Evolutionary conservation across 2,797 vertebrate genomes (phyloP), one percentile per base, ranked within the genome.

Genomic region (Bucorvus abyssinicus): DNA sequence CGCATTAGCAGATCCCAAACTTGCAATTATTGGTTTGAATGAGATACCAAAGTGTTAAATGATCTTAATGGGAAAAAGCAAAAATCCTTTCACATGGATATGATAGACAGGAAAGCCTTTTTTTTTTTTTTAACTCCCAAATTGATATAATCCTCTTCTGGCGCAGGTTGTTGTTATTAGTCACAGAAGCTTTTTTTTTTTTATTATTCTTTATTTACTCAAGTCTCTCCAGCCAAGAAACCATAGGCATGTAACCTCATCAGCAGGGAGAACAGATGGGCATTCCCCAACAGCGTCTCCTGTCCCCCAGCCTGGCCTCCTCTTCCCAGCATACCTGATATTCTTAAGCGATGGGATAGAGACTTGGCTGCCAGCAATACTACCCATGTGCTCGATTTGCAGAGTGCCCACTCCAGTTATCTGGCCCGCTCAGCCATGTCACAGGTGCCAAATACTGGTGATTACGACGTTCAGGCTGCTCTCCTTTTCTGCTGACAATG

Each of bases 231-330:
- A 56, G 94, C 71, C 92, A 93, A 92, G 73, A 94, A 96, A 87
- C 80, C 56, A 49, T 38, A 93, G 87, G 83, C 63, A 53, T 9
- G n/a, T 83, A 96, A 91, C 90, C 60, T 90, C 70, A 91, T 77
- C 74, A 82, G 82, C 50, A 93, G n/a, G 52, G 53, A 89, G 50
- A 96, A 47, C 70, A 95, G 87, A 97, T 88, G 91, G 92, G 63
- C 71, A 60, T 89, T 94, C 84, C 83, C 78, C 87, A 87, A 83
- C 56, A 81, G 75, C 59, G 40, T 55, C 89, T 89, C 85, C 88
- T 89, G 79, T 64, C 22, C 23, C 22, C 7, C 7, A 42, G 52
- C 45, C 69, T 8, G 15, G 53, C 64, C 82, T 91, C 79, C 87
- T 86, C 73, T 67, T 81, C 52, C 55, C 75, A 94, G 79, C 65